phyloP scores from a whole-genome alignment of 2,888 invertebrate species.

The Mechanitis messenoides region DNA sequence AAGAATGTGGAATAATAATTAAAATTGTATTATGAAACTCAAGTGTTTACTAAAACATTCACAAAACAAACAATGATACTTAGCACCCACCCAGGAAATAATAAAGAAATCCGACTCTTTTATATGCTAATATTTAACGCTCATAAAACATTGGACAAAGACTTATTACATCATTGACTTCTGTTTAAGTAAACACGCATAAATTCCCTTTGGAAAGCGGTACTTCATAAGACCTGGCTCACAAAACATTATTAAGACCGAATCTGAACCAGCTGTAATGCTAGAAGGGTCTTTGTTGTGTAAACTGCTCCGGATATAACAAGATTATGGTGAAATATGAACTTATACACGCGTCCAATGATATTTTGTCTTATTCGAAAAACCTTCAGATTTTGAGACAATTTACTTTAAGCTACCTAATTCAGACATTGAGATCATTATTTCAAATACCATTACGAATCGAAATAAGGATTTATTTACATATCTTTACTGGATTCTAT shows the following conservation, averaged over 20 bases:
- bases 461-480: no score
- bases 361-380: constrained; percentile 14
- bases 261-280: constrained; percentile 25
- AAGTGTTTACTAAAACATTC: no score
- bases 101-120: no score
- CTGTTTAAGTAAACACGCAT: constrained; percentile 2
- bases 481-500: no score
- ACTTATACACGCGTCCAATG: constrained; percentile 21
- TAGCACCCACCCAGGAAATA: no score
- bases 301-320: constrained; percentile 29
- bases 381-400: constrained; percentile 5
- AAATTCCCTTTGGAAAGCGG: not conserved
- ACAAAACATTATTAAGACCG: constrained; percentile 24
- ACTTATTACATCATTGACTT: constrained; percentile 20
- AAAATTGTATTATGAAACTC: no score
- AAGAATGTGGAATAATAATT: no score
- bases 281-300: constrained; percentile 30
- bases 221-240: constrained; percentile 4
- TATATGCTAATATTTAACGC: constrained; percentile 9
- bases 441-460: not conserved
- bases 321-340: constrained; percentile 33
- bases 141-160: constrained; percentile 19
- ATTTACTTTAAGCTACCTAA: not conserved
- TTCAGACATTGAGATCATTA: not conserved
- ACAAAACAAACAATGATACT: no score